phyloP scores from a whole-genome alignment of 2,797 vertebrate genomes.

The Lithobates sylvaticus region DNA sequence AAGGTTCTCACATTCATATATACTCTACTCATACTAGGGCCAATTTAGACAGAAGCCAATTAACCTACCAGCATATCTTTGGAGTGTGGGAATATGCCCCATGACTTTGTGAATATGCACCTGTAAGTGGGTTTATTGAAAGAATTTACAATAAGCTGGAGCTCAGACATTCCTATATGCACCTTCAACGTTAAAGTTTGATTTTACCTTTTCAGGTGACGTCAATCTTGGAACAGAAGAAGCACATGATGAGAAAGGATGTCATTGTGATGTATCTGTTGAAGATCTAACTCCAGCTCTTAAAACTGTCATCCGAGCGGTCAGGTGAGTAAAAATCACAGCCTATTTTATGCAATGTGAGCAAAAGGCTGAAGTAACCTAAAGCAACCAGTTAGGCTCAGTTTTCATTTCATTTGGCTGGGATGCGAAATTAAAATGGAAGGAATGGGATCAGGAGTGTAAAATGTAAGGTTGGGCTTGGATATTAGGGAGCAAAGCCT shows the following conservation, averaged over 20 bases:
- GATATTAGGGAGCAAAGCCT: background rate
- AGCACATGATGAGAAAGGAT: conserved; percentile 91
- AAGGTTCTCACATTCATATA: no score
- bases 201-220: conserved; percentile 83
- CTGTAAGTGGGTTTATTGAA: background rate
- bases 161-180: background rate
- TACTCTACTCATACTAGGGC: no score
- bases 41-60: no score
- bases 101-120: no score
- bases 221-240: conserved; percentile 88
- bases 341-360: background rate
- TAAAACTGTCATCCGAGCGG: conserved; percentile 93
- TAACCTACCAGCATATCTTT: no score
- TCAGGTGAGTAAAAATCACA: conserved; percentile 83
- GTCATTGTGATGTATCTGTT: conserved; percentile 93
- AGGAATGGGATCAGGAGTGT: background rate
- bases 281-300: conserved; percentile 94
- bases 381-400: no score
- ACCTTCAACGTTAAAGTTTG: background rate
- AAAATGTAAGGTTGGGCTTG: background rate
- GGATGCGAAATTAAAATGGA: background rate
- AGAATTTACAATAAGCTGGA: background rate
- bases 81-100: no score
- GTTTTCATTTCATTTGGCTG: no score
- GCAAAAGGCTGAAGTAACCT: no score